These are phyloP conservation scores for Typhlichthys subterraneus DNA, from an alignment of 2,797 vertebrate species.

Conservation along the genomic window DNA sequence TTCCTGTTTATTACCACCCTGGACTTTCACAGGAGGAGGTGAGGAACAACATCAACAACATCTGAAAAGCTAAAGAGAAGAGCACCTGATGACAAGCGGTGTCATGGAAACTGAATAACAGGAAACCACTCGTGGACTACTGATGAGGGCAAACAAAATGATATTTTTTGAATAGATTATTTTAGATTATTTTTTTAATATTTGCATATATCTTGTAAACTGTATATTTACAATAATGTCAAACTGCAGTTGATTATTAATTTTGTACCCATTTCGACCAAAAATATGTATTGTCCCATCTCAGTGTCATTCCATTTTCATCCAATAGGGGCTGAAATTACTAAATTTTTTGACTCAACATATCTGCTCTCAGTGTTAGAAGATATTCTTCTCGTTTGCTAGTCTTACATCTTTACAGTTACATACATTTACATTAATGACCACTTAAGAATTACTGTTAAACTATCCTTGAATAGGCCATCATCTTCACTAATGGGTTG, in stretches of 20 bases:
- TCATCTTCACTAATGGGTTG: slow-evolving; percentile 25
- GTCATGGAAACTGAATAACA: slow-evolving; percentile 29
- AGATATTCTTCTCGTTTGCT: slow-evolving; percentile 34
- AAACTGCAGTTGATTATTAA: too few relatives aligned
- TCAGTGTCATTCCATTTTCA: slow-evolving; percentile 20
- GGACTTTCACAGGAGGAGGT: slow-evolving; percentile 51
- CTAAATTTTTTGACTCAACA: slow-evolving; percentile 38
- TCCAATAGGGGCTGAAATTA: slow-evolving; percentile 66
- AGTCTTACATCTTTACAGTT: slow-evolving; percentile 50
- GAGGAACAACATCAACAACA: slow-evolving; percentile 28
- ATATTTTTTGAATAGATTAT: too few relatives aligned
- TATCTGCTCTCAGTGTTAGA: slow-evolving; percentile 4
- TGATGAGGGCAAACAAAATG: too few relatives aligned
- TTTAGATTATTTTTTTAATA: too few relatives aligned
- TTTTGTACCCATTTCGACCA: too few relatives aligned
- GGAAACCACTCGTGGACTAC: slow-evolving; percentile 13
- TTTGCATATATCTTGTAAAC: too few relatives aligned
- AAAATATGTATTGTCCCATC: too few relatives aligned
- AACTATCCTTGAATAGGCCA: slow-evolving; percentile 22
- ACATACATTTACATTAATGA: slow-evolving; percentile 45
- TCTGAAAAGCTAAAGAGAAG: slow-evolving; percentile 11
- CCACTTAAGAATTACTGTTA: slow-evolving; percentile 22
- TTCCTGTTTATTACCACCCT: slow-evolving; percentile 72
- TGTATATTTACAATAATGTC: too few relatives aligned
- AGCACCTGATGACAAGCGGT: slow-evolving; percentile 36